A percentile compares a stretch with the other conserved stretches of the same genome.
These are phyloP conservation scores for Platysternon megacephalum DNA, from an alignment of 2,113 vertebrate genomes.

Conservation along the genomic window DNA sequence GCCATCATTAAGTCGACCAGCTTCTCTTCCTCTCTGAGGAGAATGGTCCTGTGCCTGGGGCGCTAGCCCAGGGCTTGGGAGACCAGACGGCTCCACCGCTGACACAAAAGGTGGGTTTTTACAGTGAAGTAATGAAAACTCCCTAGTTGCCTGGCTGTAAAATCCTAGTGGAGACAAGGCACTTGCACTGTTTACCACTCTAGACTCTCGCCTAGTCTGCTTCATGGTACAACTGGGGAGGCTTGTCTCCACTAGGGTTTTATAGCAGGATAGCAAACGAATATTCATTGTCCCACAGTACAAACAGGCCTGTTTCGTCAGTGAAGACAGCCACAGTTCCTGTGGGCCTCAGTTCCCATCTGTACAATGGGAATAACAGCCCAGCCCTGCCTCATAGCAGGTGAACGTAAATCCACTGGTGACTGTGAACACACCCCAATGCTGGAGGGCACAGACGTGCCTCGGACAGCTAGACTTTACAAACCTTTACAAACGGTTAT, in stretches of 20 bases:
- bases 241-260: not conserved
- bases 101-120: not conserved
- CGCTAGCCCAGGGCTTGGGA: not conserved
- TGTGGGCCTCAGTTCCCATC: too few relatives aligned
- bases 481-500: too few relatives aligned
- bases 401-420: too few relatives aligned
- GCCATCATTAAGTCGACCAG: not conserved
- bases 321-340: rapidly evolving
- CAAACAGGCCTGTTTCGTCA: not conserved
- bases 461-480: too few relatives aligned
- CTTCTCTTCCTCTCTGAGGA: rapidly evolving
- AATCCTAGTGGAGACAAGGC: not conserved
- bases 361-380: too few relatives aligned
- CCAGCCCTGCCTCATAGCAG: too few relatives aligned
- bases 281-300: rapidly evolving
- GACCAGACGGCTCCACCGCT: not conserved
- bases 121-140: not conserved
- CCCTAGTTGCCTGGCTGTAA: not conserved
- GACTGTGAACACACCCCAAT: too few relatives aligned
- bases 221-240: not conserved
- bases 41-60: not conserved
- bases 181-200: not conserved
- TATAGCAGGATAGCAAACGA: rapidly evolving
- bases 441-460: too few relatives aligned
- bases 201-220: too few relatives aligned